Conservation (phyloP, 2,113 vertebrate genomes). For the Platysteira castanea region DNA sequence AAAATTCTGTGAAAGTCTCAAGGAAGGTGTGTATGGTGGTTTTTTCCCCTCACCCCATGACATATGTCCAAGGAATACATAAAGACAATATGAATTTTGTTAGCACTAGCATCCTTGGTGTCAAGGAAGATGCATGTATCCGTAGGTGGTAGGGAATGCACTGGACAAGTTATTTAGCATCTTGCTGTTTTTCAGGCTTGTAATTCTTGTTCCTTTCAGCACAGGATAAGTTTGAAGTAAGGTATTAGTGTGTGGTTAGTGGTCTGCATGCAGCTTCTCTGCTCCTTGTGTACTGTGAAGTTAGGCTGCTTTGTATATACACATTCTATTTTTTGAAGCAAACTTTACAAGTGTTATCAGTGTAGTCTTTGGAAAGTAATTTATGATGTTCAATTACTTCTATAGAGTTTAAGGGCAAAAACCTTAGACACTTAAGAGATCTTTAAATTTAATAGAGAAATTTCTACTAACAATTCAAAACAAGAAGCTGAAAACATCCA, state of each 20-base stretch:
- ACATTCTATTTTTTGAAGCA: background rate
- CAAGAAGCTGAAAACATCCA: background rate
- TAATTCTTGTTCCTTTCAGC: background rate
- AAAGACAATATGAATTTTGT: background rate
- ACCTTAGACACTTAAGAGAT: background rate
- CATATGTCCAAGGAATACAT: background rate
- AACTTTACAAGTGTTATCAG: background rate
- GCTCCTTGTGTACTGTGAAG: background rate
- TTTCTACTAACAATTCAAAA: background rate
- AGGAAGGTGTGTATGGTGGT: background rate
- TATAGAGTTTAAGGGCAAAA: background rate
- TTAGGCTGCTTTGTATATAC: background rate
- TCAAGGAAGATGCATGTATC: background rate
- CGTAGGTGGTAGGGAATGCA: background rate
- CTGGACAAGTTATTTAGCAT: background rate
- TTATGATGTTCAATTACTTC: background rate
- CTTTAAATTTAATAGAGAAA: background rate
- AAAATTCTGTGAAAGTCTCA: background rate
- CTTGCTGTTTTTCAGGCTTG: background rate
- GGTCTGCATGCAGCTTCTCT: background rate
- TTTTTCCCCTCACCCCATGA: fast-evolving
- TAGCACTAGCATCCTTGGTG: background rate
- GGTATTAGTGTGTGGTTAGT: background rate
- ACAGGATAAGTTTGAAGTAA: background rate
- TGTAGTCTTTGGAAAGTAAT: background rate